Evolutionary conservation across 2,797 vertebrate genomes (phyloP), one percentile per base, ranked within the genome.

Genomic region (Dipus sagitta): DNA sequence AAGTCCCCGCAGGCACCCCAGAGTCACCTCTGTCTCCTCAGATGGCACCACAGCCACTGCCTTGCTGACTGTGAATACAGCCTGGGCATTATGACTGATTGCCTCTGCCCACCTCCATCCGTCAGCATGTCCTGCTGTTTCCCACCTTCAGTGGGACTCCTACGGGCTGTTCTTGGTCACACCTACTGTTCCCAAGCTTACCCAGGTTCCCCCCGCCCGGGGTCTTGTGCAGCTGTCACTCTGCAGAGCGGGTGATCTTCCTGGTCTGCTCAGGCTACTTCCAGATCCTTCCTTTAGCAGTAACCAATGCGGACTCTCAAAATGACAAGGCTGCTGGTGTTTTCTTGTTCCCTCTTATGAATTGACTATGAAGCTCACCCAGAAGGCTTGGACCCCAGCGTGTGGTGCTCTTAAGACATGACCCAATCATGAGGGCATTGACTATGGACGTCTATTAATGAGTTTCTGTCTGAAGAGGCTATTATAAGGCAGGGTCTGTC

Each of bases 1-100:
- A 38, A 58, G 13, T 23, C 0, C 3, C 14, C 0, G 5, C 47
- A 5, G 21, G 20, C 0, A 0, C 24, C 6, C 34, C 2, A 7
- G 42, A 26, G 18, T 58, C 30, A 67, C 75, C 30, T 10, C 38
- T 12, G 0, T 65, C 23, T 70, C 62, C 67, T 34, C 34, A 54
- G 67, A 18, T 60, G 34, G 2, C 30, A 10, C 58, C 62, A 21
- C 9, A 23, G 10, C 28, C 0, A 18, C 84, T 79, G 30, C 13
- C 23, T 3, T 15, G 1, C 85, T 84, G 47, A 47, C 47, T 7
- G 30, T 52, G 8, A 47, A 38, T 21, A 34, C 60, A 65, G 10
- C 65, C 17, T 62, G 24, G 12, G 5, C 32, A 4, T 81, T 70
- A 2, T 64, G 17, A 42, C 9, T 1, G 2, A 67, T 65, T 24